Evolutionary conservation across 2,113 vertebrate genomes (phyloP).

Genomic region (Thamnophis sirtalis): DNA sequence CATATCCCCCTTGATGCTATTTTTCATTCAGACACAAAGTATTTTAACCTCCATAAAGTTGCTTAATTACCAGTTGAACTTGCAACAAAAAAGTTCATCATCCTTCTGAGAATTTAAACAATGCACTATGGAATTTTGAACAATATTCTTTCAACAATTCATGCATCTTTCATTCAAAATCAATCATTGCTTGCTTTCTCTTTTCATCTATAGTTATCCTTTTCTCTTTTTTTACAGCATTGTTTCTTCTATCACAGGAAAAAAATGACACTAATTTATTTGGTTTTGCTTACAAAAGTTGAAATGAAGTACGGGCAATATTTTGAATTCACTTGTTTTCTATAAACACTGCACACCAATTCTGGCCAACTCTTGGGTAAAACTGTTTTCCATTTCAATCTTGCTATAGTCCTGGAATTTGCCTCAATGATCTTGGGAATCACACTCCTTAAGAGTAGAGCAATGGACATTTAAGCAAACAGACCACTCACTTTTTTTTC

Average conservation of each 20-base stretch:
- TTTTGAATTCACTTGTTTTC: neutral
- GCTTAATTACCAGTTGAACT: neutral
- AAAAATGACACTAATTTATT: constrained; percentile 16
- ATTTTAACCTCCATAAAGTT: neutral
- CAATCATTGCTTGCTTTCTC: constrained; percentile 48
- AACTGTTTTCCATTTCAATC: neutral
- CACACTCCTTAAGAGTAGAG: neutral
- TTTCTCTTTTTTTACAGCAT: constrained; percentile 13
- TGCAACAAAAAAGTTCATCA: neutral
- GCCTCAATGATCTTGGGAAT: neutral
- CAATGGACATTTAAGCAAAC: neutral
- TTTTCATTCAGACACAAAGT: neutral
- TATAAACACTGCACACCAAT: neutral
- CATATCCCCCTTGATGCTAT: neutral
- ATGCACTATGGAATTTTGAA: neutral
- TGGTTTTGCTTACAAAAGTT: constrained; percentile 14
- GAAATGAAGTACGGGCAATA: neutral
- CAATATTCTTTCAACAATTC: neutral
- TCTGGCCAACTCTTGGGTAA: neutral
- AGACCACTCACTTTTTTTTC: neutral
- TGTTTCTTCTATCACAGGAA: constrained; percentile 1
- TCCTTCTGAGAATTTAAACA: neutral
- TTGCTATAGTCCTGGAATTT: neutral
- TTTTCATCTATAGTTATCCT: constrained; percentile 35
- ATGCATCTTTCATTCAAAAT: constrained; percentile 14